Evolutionary conservation across 2,797 vertebrate genomes (phyloP).

Genomic region (Poecilia velifera): DNA sequence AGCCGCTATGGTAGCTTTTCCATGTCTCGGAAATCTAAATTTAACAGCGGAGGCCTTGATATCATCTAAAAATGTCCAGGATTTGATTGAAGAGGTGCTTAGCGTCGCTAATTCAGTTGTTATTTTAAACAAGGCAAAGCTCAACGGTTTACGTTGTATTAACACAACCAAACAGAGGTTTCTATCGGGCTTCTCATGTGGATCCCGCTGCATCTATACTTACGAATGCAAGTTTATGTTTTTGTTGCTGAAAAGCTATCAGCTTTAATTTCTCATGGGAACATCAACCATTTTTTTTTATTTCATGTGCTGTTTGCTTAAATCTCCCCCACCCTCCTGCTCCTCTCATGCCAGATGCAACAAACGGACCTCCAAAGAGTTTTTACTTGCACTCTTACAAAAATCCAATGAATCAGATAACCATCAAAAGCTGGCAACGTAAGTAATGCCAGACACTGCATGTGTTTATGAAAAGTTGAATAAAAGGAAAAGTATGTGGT

Average conservation of each 20-base stretch:
- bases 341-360: constrained; percentile 59
- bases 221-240: constrained; percentile 13
- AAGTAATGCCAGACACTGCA: constrained; percentile 16
- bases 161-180: constrained; percentile 42
- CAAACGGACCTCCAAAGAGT: constrained; percentile 63
- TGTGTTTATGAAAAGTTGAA: constrained; percentile 13
- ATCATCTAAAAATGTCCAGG: not conserved
- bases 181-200: not conserved
- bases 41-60: not conserved
- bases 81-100: constrained; percentile 5
- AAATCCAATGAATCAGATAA: constrained; percentile 28
- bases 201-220: not conserved
- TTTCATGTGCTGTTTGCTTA: constrained; percentile 58
- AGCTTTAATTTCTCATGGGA: constrained; percentile 54
- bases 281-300: constrained; percentile 27
- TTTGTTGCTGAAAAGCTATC: constrained; percentile 30
- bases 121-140: constrained; percentile 4
- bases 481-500: not conserved
- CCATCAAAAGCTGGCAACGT: constrained; percentile 26
- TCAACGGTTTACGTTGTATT: not conserved
- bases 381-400: constrained; percentile 29
- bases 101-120: constrained; percentile 17
- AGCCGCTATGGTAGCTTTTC: constrained; percentile 42
- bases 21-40: not conserved
- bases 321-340: constrained; percentile 19